A percentile compares a stretch with the other conserved stretches of the same genome.
These are phyloP conservation scores for Platycheirus rosarum DNA, from an alignment of 2,888 invertebrate genomes.

Conservation along the genomic window DNA sequence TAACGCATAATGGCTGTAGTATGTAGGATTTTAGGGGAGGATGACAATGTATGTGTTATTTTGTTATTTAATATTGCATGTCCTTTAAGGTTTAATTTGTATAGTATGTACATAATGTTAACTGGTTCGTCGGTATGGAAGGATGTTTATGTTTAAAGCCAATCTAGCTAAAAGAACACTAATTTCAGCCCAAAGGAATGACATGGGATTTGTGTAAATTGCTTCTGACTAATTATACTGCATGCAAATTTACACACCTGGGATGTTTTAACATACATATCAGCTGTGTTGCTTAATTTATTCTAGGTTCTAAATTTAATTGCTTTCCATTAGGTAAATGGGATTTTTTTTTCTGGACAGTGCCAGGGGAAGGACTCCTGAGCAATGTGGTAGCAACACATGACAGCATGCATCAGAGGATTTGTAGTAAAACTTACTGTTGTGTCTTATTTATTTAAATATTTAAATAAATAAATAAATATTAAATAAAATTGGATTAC, in stretches of 20 bases:
- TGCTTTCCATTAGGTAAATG: background rate
- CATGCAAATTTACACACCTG: constrained; percentile 53
- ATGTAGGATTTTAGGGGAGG: too few relatives aligned
- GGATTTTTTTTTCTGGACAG: background rate
- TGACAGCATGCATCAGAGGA: too few relatives aligned
- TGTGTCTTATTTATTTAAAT: too few relatives aligned
- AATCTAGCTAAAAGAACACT: constrained; percentile 13
- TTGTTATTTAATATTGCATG: constrained; percentile 10
- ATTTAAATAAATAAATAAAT: too few relatives aligned
- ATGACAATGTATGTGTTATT: too few relatives aligned
- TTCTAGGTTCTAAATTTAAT: constrained; percentile 3
- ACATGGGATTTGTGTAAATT: constrained; percentile 47
- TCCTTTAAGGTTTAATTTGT: background rate
- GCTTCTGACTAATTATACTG: constrained; percentile 55
- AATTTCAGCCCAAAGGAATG: constrained; percentile 20
- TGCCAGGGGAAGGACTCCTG: too few relatives aligned
- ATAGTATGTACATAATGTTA: background rate
- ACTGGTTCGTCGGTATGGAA: background rate
- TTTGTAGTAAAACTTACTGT: too few relatives aligned
- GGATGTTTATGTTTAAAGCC: background rate
- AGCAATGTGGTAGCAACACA: too few relatives aligned
- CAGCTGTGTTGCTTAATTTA: background rate
- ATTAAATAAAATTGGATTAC: too few relatives aligned
- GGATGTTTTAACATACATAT: constrained; percentile 3
- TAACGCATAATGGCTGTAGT: too few relatives aligned